Conservation (phyloP, 2,113 vertebrate genomes). For the Phalacrocorax brasilianus region DNA sequence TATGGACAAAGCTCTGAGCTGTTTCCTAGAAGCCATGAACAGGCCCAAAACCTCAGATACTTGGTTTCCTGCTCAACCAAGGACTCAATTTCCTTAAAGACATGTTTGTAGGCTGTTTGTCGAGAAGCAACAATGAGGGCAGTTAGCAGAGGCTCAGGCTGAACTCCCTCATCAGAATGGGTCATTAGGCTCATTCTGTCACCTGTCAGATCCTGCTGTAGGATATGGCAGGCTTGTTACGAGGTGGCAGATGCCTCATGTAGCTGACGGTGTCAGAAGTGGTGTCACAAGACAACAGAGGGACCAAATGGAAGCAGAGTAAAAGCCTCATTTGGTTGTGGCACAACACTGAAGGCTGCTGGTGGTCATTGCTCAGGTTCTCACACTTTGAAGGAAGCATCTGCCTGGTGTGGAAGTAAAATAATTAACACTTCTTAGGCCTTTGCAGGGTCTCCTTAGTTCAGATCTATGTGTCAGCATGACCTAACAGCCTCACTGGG, state of each 20-base stretch:
- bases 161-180: not conserved
- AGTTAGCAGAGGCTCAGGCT: not conserved
- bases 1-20: not conserved
- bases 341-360: not conserved
- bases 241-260: not conserved
- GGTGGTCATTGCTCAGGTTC: not conserved
- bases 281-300: not conserved
- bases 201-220: not conserved
- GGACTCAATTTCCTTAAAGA: not conserved
- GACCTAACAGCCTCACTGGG: not conserved
- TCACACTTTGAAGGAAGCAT: not conserved
- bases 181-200: not conserved
- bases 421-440: not conserved
- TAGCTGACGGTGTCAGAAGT: not conserved
- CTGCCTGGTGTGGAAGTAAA: not conserved
- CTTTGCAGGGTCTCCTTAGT: not conserved
- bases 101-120: not conserved
- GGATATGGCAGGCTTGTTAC: not conserved
- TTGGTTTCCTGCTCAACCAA: not conserved
- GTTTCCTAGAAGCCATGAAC: not conserved
- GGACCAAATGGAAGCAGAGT: not conserved
- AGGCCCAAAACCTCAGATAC: not conserved
- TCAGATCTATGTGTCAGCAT: not conserved
- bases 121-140: not conserved
- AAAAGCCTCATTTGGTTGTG: not conserved